These are phyloP conservation scores for Rhamphomyia laevipes DNA, from an alignment of 2,888 invertebrate genomes.

Conservation along the genomic window DNA sequence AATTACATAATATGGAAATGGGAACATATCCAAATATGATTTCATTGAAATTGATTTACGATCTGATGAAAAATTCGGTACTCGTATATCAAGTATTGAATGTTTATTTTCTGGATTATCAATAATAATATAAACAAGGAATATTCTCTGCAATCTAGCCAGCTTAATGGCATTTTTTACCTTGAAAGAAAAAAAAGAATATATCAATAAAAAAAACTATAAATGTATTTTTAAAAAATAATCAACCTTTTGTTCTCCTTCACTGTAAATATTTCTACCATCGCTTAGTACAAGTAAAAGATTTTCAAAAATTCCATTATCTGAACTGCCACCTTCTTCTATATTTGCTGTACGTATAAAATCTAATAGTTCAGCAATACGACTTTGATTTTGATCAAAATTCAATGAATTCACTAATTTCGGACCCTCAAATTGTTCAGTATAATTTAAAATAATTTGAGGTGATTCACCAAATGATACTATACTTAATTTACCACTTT, in stretches of 20 bases:
- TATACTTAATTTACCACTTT: constrained; percentile 86
- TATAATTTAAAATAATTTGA: constrained; percentile 80
- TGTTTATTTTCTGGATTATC: constrained; percentile 89
- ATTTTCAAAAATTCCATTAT: constrained; percentile 39
- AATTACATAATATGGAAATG: constrained; percentile 95
- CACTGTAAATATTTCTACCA: constrained; percentile 83
- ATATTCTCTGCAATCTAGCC: constrained; percentile 72
- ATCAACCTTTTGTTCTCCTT: constrained; percentile 63
- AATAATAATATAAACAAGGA: constrained; percentile 89
- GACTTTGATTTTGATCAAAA: constrained; percentile 84
- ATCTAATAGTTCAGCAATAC: constrained; percentile 70
- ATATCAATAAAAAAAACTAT: too few species aligned
- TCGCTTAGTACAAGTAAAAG: constrained; percentile 88
- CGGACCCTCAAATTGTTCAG: constrained; percentile 68
- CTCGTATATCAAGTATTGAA: constrained; percentile 81
- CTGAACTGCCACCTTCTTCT: constrained; percentile 35
- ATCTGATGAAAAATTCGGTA: constrained; percentile 55
- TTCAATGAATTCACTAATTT: constrained; percentile 67
- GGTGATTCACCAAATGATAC: constrained; percentile 83
- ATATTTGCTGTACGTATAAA: constrained; percentile 58
- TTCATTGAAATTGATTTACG: constrained; percentile 50
- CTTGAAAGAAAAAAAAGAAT: constrained; percentile 14
- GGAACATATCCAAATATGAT: constrained; percentile 89
- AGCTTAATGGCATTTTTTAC: constrained; percentile 68
- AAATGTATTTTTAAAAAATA: not conserved